These are phyloP conservation scores for Dromiciops gliroides DNA, from an alignment of 2,113 vertebrate genomes.

Conservation along the genomic window DNA sequence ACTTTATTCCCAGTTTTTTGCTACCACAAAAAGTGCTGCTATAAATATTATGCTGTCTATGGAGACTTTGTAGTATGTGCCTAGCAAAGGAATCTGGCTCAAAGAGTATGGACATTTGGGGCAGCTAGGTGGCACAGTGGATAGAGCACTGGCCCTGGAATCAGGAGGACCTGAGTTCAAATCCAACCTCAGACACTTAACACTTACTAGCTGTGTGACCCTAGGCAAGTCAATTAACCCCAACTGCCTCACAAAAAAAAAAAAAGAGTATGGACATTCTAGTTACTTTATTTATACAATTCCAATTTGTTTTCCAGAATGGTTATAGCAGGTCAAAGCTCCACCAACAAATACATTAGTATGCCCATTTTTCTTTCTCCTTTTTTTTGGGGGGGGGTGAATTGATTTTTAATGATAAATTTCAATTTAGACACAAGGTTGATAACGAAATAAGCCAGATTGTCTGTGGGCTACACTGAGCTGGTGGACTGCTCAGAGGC, in stretches of 20 bases:
- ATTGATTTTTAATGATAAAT: background rate
- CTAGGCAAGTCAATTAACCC: too few relatives aligned
- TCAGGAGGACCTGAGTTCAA: too few relatives aligned
- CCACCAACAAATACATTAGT: background rate
- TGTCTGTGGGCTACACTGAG: too few relatives aligned
- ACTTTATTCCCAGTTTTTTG: background rate
- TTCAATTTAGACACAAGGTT: background rate
- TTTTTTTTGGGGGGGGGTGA: background rate
- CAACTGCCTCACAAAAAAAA: too few relatives aligned
- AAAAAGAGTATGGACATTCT: background rate
- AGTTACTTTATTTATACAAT: background rate
- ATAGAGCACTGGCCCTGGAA: too few relatives aligned
- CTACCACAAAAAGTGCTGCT: background rate
- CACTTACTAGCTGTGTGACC: too few relatives aligned
- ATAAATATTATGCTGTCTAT: background rate
- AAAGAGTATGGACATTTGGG: too few relatives aligned
- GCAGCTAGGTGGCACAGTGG: too few relatives aligned
- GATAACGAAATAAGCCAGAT: background rate
- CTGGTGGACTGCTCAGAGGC: too few relatives aligned
- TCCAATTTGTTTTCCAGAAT: background rate
- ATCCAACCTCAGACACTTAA: too few relatives aligned
- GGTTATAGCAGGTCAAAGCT: background rate
- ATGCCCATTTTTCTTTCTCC: background rate
- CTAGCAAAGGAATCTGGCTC: background rate
- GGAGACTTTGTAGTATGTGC: background rate